phyloP scores from a whole-genome alignment of 2,797 vertebrate species.

The Xiphorhynchus erythropygius region DNA sequence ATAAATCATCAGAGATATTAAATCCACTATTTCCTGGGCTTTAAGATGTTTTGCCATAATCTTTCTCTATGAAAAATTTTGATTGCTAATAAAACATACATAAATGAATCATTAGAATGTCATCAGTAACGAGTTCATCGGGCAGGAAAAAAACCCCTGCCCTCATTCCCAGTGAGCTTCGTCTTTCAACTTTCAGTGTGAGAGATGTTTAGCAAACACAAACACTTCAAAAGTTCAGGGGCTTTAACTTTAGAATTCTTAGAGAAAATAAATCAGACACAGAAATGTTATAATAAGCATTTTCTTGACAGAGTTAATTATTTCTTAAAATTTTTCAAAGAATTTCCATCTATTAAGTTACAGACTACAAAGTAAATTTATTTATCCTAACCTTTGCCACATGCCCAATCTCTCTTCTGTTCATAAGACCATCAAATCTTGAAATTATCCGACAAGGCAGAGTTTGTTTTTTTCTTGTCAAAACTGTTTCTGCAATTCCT shows the following conservation, averaged over 20 bases:
- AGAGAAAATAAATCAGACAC: slow-evolving; percentile 26
- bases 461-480: slow-evolving; percentile 38
- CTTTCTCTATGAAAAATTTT: not conserved
- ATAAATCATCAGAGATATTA: not conserved
- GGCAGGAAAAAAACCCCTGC: not conserved
- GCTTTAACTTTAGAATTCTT: slow-evolving; percentile 6
- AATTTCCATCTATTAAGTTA: slow-evolving; percentile 39
- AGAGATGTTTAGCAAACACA: not conserved
- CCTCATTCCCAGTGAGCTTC: not conserved
- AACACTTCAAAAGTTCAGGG: not conserved
- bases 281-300: slow-evolving; percentile 4
- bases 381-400: slow-evolving; percentile 29
- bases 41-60: not conserved
- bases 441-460: slow-evolving; percentile 23
- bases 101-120: not conserved
- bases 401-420: not conserved
- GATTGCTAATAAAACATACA: not conserved
- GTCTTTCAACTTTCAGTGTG: not conserved
- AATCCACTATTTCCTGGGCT: not conserved
- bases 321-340: slow-evolving; percentile 36
- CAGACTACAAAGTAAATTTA: slow-evolving; percentile 23
- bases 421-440: slow-evolving; percentile 11
- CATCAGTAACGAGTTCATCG: not conserved
- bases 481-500: slow-evolving; percentile 45
- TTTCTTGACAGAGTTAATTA: not conserved